Evolutionary conservation across 1,140 invertebrate species (phyloP).

Genomic region (Melitaea cinxia): DNA sequence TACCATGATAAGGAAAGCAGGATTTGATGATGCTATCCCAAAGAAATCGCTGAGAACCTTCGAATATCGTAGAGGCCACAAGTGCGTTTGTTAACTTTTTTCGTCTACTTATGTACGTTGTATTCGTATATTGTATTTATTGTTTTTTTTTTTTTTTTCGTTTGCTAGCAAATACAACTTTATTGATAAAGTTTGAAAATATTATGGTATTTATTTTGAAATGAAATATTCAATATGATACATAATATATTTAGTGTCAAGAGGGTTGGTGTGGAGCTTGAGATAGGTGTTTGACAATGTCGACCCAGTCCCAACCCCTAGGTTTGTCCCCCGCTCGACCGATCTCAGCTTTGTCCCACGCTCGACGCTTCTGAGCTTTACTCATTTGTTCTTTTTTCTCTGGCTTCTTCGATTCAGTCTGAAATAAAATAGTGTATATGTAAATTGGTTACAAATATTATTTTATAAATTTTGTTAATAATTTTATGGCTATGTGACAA

Average conservation of each 20-base stretch:
- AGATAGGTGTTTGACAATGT: constrained; percentile 96
- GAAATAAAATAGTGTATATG: constrained; percentile 26
- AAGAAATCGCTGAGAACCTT: no score
- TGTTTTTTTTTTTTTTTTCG: no score
- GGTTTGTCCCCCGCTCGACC: constrained; percentile 91
- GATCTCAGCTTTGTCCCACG: constrained; percentile 91
- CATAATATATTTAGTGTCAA: constrained; percentile 45
- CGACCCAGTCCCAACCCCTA: constrained; percentile 96
- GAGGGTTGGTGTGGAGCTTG: constrained; percentile 82
- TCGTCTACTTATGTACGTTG: no score
- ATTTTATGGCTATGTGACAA: no score
- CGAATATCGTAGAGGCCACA: no score
- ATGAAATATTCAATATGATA: constrained; percentile 7
- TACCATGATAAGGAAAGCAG: no score
- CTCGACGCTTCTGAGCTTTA: constrained; percentile 94
- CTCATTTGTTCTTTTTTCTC: constrained; percentile 93
- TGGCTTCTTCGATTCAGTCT: constrained; percentile 81
- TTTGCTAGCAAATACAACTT: no score
- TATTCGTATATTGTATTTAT: no score
- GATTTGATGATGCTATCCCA: no score
- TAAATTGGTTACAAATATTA: background rate
- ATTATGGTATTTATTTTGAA: background rate
- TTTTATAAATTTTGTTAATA: no score
- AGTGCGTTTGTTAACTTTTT: no score
- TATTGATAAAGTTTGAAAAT: no score